Percentiles rank a stretch among this genome's conserved stretches.
Evolutionary conservation across 2,888 invertebrate species (phyloP).

Genomic region (Gari tellinella): DNA sequence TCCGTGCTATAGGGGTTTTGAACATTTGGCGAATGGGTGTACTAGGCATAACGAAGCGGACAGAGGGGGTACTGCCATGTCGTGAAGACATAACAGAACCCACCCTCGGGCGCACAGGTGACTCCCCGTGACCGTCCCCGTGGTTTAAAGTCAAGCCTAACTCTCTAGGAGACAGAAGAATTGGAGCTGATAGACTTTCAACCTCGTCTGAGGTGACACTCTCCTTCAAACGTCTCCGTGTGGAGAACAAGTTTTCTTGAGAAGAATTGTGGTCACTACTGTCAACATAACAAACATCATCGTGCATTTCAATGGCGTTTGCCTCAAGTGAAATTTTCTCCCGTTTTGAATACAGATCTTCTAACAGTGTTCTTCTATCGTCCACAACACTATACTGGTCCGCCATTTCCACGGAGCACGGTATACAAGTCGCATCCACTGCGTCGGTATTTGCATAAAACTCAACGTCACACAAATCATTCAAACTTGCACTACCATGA

Average conservation of each 20-base stretch:
- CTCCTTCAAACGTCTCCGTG: conserved; percentile 23
- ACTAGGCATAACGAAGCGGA: conserved; percentile 71
- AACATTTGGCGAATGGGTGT: conserved; percentile 77
- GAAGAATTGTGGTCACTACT: conserved; percentile 64
- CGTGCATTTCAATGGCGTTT: conserved; percentile 51
- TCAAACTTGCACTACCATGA: conserved; percentile 5
- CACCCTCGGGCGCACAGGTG: conserved; percentile 39
- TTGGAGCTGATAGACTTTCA: conserved; percentile 55
- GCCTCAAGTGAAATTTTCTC: conserved; percentile 58
- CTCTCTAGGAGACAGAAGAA: conserved; percentile 52
- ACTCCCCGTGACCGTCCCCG: conserved; percentile 41
- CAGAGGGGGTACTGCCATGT: conserved; percentile 58
- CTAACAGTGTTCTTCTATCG: conserved; percentile 33
- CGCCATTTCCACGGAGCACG: conserved; percentile 17
- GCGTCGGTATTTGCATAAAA: conserved; percentile 34
- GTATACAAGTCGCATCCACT: conserved; percentile 13
- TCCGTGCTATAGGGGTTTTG: conserved; percentile 78
- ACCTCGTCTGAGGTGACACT: conserved; percentile 51
- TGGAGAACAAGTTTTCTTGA: conserved; percentile 50
- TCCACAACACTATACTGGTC: conserved; percentile 15
- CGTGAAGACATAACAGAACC: conserved; percentile 50
- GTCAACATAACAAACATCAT: conserved; percentile 52
- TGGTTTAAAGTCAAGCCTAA: conserved; percentile 38
- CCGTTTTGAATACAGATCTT: conserved; percentile 61
- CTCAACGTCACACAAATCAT: conserved; percentile 22